Conservation (phyloP, 2,113 vertebrate genomes). For the Xerus inauris region DNA sequence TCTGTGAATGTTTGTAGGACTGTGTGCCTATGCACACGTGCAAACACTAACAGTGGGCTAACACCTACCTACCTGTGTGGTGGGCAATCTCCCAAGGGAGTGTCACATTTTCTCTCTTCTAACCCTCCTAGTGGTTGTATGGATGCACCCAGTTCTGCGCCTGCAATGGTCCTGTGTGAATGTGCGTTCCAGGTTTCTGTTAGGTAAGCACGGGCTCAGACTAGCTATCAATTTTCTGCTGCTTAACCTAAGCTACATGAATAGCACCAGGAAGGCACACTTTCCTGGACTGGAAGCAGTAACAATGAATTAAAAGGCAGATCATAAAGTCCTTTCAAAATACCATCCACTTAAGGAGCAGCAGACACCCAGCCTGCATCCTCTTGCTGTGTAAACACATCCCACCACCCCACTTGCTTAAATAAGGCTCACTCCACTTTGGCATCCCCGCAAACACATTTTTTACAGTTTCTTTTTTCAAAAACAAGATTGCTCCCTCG, state of each 20-base stretch:
- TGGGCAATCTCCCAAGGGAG: not conserved
- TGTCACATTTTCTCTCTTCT: not conserved
- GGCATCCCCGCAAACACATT: constrained; percentile 72
- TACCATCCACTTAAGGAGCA: constrained; percentile 64
- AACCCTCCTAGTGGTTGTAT: not conserved
- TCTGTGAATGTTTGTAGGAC: not conserved
- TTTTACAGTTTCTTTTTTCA: constrained; percentile 74
- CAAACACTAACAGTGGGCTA: not conserved
- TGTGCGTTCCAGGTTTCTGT: not conserved
- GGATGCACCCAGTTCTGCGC: not conserved
- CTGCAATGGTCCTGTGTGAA: not conserved
- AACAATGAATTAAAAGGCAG: constrained; percentile 77
- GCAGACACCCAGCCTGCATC: constrained; percentile 56
- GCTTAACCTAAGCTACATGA: constrained; percentile 56
- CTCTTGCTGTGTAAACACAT: constrained; percentile 74
- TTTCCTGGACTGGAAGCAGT: constrained; percentile 63
- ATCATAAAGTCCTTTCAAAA: constrained; percentile 77
- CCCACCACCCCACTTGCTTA: constrained; percentile 70
- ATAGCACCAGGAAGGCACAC: constrained; percentile 42
- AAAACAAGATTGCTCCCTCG: constrained; percentile 80
- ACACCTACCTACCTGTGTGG: not conserved
- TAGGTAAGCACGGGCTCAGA: constrained; percentile 38
- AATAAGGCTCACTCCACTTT: constrained; percentile 69
- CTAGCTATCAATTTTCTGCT: constrained; percentile 68
- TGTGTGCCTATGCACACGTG: rapidly evolving